A percentile compares a stretch with the other conserved stretches of the same genome.
Conservation (phyloP, 2,797 vertebrate genomes). For the Ptychadena robeensis region DNA sequence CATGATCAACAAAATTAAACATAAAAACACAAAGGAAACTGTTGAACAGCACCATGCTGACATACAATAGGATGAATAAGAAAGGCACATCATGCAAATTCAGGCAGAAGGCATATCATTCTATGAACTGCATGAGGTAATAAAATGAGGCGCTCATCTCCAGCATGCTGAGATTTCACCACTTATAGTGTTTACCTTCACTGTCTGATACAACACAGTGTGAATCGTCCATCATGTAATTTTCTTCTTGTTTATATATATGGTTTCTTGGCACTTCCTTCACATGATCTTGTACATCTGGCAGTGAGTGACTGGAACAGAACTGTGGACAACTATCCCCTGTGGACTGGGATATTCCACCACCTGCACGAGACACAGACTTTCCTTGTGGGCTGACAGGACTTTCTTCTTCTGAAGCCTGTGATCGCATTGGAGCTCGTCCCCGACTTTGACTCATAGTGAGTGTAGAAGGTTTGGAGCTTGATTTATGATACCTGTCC, state of each 20-base stretch:
- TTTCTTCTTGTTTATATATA: slow-evolving; percentile 94
- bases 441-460: slow-evolving; percentile 81
- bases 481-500: slow-evolving; percentile 87
- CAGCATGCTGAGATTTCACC: slow-evolving; percentile 81
- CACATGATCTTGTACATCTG: slow-evolving; percentile 96
- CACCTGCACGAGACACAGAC: slow-evolving; percentile 80
- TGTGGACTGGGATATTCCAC: slow-evolving; percentile 76
- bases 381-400: slow-evolving; percentile 93
- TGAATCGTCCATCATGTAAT: slow-evolving; percentile 95
- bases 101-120: not conserved
- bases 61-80: slow-evolving; percentile 71
- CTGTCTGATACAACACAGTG: slow-evolving; percentile 99
- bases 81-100: slow-evolving; percentile 79
- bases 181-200: slow-evolving; percentile 93
- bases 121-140: slow-evolving; percentile 59
- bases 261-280: slow-evolving; percentile 95
- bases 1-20: slow-evolving; percentile 60
- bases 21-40: slow-evolving; percentile 54
- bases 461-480: slow-evolving; percentile 78
- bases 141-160: slow-evolving; percentile 56
- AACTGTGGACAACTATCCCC: slow-evolving; percentile 91
- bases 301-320: slow-evolving; percentile 98
- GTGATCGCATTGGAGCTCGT: slow-evolving; percentile 87
- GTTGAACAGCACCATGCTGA: slow-evolving; percentile 62
- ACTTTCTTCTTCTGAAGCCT: slow-evolving; percentile 96